phyloP scores from a whole-genome alignment of 1,140 invertebrate genomes.

The Saccostrea cuccullata region DNA sequence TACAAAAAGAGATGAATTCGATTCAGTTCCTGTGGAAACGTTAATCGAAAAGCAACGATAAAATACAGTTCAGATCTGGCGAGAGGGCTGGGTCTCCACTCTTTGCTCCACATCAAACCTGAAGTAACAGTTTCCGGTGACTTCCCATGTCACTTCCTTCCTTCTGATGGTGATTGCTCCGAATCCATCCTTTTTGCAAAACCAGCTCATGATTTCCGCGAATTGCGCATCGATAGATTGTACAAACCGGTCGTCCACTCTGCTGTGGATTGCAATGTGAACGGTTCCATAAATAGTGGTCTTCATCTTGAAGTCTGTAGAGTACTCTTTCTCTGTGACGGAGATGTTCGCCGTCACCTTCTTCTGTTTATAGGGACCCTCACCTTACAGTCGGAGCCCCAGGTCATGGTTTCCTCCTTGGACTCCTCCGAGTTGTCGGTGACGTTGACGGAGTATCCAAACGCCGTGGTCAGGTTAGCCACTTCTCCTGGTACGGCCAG shows the following conservation, averaged over 20 bases:
- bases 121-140: conserved; percentile 1
- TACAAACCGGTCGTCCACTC: conserved; percentile 75
- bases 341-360: conserved; percentile 76
- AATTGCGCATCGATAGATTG: conserved; percentile 72
- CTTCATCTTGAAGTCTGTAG: conserved; percentile 72
- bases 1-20: too few species aligned
- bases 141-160: neutral
- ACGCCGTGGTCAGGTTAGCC: conserved; percentile 77
- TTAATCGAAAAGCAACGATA: neutral
- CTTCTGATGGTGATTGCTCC: neutral
- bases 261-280: conserved; percentile 73
- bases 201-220: conserved; percentile 60
- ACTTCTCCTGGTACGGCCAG: conserved; percentile 78
- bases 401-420: conserved; percentile 76
- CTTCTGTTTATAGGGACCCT: conserved; percentile 73
- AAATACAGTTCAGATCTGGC: neutral
- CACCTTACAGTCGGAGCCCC: conserved; percentile 78
- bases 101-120: conserved; percentile 8
- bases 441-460: conserved; percentile 78
- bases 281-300: conserved; percentile 74
- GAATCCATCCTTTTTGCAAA: neutral
- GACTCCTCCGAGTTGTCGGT: conserved; percentile 76
- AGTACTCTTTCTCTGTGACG: conserved; percentile 77
- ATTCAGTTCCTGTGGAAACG: too few species aligned
- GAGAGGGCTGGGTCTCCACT: neutral